Evolutionary conservation across 2,113 vertebrate genomes (phyloP).

Genomic region (Scytalopus superciliaris): DNA sequence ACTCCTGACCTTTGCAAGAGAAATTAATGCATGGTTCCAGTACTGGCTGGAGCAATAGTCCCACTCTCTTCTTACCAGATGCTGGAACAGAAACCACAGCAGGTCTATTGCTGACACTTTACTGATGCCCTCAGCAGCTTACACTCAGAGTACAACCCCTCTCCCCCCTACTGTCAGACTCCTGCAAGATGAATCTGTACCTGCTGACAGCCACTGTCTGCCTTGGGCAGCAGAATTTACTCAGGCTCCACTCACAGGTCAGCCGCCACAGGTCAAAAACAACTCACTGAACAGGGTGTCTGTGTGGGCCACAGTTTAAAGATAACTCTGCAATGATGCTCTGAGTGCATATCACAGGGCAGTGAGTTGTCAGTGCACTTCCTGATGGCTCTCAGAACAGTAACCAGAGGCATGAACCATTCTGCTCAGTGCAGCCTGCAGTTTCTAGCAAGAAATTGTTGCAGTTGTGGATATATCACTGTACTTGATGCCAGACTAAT

Average conservation of each 20-base stretch:
- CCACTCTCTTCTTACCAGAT: neutral
- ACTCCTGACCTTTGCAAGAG: neutral
- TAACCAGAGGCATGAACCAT: rapidly evolving
- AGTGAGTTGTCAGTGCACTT: neutral
- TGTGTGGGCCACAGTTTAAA: neutral
- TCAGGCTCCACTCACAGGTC: neutral
- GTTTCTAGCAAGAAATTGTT: neutral
- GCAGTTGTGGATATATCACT: neutral
- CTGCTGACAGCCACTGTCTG: neutral
- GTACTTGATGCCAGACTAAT: neutral
- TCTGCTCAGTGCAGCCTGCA: neutral
- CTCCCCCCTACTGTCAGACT: rapidly evolving
- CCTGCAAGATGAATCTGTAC: neutral
- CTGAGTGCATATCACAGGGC: neutral
- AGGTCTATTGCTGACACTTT: neutral
- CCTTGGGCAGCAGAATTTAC: neutral
- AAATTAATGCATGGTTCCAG: rapidly evolving
- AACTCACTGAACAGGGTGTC: neutral
- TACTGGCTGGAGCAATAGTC: neutral
- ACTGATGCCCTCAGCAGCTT: neutral
- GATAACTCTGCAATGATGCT: neutral
- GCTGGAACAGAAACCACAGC: neutral
- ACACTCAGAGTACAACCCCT: rapidly evolving
- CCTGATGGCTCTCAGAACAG: neutral
- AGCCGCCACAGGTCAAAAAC: neutral